Base-by-base conservation (phyloP, 2,888 invertebrate genomes). In the Drosophila paramelanica region DNA sequence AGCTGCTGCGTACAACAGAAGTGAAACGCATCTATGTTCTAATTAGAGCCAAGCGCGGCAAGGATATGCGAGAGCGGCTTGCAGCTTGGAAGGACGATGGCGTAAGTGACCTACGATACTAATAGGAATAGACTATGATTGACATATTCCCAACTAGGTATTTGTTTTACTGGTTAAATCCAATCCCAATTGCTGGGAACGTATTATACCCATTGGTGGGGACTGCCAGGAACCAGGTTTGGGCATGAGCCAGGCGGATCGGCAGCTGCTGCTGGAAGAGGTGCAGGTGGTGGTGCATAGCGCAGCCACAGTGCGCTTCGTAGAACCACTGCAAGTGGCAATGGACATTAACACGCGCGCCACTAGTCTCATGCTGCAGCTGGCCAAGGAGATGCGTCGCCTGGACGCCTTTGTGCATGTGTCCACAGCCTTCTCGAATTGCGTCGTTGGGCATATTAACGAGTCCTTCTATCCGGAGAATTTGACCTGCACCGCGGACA, bases 271-370 rank as follows among this genome's bases (percentile, higher is more conserved):
- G 20, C 67, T 74, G 31, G 79, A 90, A 17, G 83, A 91, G 53
- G 90, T 91, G 52, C 93, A 95, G 80, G 92, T 95, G 61, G 93
- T 95, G 8, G 96, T 99, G 92, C 98, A 99, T 90, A 96, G 96
- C 8, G 98, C 98, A 0, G 99, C 98, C 1, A 98, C 98, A 0
- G 97, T 98, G 5, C 89, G 92, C 14, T 96, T 96, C 86, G 95
- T 95, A 89, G 96, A 96, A 89, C 94, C 94, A 27, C 92, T 96
- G 14, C 94, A 94, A 91, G 90, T 94, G 11, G 95, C 96, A 0
- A 93, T 95, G 55, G 94, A 94, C 75, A 95, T 96, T 91, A 96
- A 96, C 91, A 94, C 96, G 1, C 91, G 94, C 13, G 95, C 95
- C 46, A 95, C 95, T 0, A 93, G 94, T 65, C 93, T 95, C 72